These are phyloP conservation scores for Eubucco bourcierii DNA, from an alignment of 2,113 vertebrate species.

Conservation along the genomic window DNA sequence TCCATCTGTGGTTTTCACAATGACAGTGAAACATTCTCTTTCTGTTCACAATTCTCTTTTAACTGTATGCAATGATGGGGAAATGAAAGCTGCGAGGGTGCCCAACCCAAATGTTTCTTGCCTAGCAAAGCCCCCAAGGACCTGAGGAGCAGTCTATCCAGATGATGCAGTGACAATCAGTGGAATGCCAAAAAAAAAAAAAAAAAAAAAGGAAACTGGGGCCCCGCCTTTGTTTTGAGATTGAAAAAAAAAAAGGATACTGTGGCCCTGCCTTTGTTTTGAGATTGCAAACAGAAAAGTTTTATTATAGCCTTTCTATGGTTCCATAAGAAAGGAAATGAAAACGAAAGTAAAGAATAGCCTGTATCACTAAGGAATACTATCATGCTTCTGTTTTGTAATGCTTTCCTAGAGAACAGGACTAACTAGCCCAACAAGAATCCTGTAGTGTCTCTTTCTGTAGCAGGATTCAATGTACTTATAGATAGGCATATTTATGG, in stretches of 20 bases:
- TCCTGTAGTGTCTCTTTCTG: not conserved
- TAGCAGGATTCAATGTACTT: not conserved
- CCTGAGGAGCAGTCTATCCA: not conserved
- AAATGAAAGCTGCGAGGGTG: not conserved
- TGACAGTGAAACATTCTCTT: not conserved
- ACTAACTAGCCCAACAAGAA: not conserved
- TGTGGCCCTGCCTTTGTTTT: not conserved
- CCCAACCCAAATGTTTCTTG: not conserved
- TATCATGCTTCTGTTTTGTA: not conserved
- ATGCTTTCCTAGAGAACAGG: not conserved
- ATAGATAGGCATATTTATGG: not conserved
- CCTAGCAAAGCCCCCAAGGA: not conserved
- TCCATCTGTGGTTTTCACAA: not conserved
- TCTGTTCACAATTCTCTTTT: not conserved
- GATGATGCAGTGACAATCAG: not conserved
- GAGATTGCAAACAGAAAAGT: not conserved
- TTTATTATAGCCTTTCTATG: not conserved
- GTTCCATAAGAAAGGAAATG: not conserved
- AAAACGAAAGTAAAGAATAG: not conserved
- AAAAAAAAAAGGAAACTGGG: not conserved
- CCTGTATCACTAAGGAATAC: not conserved
- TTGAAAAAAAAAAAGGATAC: rapidly evolving
- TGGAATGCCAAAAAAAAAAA: not conserved
- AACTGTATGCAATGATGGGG: not conserved
- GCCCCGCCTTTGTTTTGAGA: not conserved